A percentile compares a stretch with the other conserved stretches of the same genome.
Evolutionary conservation across 1,140 invertebrate genomes (phyloP).

Genomic region (Aphaenogaster ashmeadi): DNA sequence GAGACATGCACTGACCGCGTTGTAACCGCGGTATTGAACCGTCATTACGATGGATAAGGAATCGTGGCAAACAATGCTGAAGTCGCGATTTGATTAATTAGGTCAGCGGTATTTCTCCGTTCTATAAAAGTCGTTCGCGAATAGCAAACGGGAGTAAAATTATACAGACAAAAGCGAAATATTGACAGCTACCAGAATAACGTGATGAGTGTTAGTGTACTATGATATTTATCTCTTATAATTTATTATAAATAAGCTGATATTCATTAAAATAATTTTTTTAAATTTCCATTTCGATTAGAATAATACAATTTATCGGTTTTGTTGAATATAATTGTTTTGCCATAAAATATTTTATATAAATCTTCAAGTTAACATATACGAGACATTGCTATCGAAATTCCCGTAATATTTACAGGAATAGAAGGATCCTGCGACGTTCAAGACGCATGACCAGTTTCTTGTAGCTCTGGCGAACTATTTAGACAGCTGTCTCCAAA

Average conservation of each 20-base stretch:
- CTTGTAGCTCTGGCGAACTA: not conserved
- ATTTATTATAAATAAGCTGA: not conserved
- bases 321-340: not conserved
- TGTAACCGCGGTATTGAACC: constrained; percentile 27
- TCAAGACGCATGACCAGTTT: not conserved
- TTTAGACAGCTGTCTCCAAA: not conserved
- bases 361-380: not conserved
- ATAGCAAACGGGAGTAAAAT: not conserved
- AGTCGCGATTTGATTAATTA: constrained; percentile 36
- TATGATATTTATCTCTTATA: not conserved
- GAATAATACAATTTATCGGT: not conserved
- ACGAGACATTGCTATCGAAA: not conserved
- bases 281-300: not conserved
- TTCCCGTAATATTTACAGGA: not conserved
- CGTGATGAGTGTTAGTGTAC: not conserved
- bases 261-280: not conserved
- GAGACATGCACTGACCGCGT: constrained; percentile 24
- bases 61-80: constrained; percentile 23
- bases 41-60: constrained; percentile 37
- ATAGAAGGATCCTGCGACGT: not conserved
- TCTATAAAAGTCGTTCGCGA: not conserved
- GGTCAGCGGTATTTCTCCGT: not conserved
- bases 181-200: not conserved
- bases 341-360: not conserved
- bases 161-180: not conserved